Percentiles rank a stretch among this genome's conserved stretches.
These are phyloP conservation scores for Habropoda laboriosa DNA, from an alignment of 1,140 invertebrate species.

Conservation along the genomic window DNA sequence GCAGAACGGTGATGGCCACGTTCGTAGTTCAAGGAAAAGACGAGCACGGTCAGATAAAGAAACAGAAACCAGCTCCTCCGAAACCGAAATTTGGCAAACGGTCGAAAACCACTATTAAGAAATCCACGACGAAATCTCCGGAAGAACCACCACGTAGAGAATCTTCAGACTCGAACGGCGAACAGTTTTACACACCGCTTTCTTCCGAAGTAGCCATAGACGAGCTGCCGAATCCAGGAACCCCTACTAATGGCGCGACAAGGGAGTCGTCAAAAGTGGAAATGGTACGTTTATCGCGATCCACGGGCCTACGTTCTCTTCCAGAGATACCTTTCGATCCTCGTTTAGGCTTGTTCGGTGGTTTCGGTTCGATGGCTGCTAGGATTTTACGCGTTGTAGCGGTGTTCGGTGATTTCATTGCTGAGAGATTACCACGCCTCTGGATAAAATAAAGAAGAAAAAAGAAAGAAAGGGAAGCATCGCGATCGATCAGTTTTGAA, in stretches of 20 bases:
- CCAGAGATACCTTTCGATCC: too few species aligned
- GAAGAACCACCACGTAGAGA: too few species aligned
- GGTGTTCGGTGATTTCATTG: too few species aligned
- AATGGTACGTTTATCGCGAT: neutral
- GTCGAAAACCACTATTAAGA: neutral
- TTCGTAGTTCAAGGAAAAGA: conserved; percentile 27
- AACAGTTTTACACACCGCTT: too few species aligned
- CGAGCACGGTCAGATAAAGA: neutral
- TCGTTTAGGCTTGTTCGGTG: neutral
- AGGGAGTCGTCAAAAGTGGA: neutral
- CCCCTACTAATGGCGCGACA: neutral
- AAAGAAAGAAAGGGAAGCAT: too few species aligned
- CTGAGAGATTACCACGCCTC: too few species aligned
- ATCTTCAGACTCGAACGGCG: too few species aligned
- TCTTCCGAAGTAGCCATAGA: neutral
- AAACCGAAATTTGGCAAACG: neutral
- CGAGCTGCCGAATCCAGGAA: neutral
- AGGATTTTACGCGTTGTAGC: neutral
- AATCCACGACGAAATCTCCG: neutral
- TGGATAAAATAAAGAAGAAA: too few species aligned
- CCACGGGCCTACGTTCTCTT: too few species aligned
- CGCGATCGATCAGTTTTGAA: neutral
- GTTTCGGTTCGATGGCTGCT: too few species aligned
- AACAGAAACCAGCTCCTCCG: too few species aligned
- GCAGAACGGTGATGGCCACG: conserved; percentile 53